These are phyloP conservation scores for Peromyscus nudipes DNA, from an alignment of 2,797 vertebrate species.

Conservation along the genomic window DNA sequence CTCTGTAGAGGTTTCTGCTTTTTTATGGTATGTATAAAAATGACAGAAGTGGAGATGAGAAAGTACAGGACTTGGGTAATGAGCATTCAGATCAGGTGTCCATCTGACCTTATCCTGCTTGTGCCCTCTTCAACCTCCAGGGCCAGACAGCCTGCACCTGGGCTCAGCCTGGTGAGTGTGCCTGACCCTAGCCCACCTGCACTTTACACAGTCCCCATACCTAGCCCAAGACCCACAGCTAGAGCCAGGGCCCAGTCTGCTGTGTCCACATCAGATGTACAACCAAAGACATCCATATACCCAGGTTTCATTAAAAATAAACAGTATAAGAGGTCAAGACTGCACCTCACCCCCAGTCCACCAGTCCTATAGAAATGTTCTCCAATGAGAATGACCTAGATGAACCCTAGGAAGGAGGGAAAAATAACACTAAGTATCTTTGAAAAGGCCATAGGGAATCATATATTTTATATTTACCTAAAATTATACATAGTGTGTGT, in stretches of 20 bases:
- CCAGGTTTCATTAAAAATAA: neutral
- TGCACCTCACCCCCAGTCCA: accelerated
- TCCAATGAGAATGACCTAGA: neutral
- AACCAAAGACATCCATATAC: neutral
- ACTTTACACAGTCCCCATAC: neutral
- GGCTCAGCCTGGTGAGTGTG: neutral
- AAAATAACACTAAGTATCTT: neutral
- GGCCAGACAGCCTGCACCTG: neutral
- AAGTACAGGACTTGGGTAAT: neutral
- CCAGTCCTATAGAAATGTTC: neutral
- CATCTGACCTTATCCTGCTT: neutral
- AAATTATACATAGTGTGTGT: neutral
- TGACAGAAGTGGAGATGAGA: neutral
- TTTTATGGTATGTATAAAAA: conserved; percentile 1
- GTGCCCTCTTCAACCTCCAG: too few species aligned
- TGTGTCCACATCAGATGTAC: neutral
- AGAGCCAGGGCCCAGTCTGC: too few species aligned
- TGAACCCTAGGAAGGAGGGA: neutral
- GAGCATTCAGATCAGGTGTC: neutral
- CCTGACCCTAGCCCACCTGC: neutral
- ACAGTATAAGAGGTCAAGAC: neutral
- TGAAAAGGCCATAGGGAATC: neutral
- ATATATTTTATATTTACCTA: neutral
- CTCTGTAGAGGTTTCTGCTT: neutral
- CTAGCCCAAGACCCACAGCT: too few species aligned